phyloP scores from a whole-genome alignment of 2,888 invertebrate genomes.

The Octodonta nipae region DNA sequence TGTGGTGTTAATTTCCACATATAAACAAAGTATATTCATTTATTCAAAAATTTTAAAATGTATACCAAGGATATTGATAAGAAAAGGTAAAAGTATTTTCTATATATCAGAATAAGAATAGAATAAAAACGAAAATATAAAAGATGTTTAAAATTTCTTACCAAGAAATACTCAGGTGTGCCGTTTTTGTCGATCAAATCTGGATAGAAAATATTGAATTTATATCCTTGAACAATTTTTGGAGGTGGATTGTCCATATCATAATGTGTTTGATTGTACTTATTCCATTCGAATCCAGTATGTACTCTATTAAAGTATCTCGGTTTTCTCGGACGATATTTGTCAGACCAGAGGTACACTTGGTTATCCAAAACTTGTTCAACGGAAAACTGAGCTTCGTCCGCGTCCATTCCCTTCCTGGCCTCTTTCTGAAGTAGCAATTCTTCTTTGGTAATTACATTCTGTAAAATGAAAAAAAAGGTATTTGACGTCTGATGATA shows the following conservation, averaged over 20 bases:
- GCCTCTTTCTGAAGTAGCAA: constrained; percentile 66
- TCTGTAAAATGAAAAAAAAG: constrained; percentile 16
- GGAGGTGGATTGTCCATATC: constrained; percentile 99
- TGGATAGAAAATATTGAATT: constrained; percentile 99
- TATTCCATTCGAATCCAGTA: constrained; percentile 99
- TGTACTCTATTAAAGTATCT: constrained; percentile 93
- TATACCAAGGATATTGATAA: too few relatives aligned
- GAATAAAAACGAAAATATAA: background rate
- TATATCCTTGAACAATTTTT: constrained; percentile 99
- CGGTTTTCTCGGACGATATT: constrained; percentile 93
- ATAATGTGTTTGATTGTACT: constrained; percentile 99
- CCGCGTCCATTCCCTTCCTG: constrained; percentile 67
- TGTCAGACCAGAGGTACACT: constrained; percentile 92
- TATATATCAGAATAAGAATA: background rate
- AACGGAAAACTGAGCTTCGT: constrained; percentile 84
- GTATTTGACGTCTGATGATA: too few relatives aligned
- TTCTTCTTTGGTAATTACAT: constrained; percentile 39
- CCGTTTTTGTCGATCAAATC: constrained; percentile 88
- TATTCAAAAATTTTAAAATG: too few relatives aligned
- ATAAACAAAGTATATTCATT: too few relatives aligned
- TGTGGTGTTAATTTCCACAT: too few relatives aligned
- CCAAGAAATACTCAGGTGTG: constrained; percentile 87
- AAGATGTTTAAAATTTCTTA: too few relatives aligned
- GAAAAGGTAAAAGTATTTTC: too few relatives aligned
- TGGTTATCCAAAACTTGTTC: constrained; percentile 75